Base-by-base conservation (phyloP, 2,113 vertebrate species). In the Chaetorhynchus papuensis region DNA sequence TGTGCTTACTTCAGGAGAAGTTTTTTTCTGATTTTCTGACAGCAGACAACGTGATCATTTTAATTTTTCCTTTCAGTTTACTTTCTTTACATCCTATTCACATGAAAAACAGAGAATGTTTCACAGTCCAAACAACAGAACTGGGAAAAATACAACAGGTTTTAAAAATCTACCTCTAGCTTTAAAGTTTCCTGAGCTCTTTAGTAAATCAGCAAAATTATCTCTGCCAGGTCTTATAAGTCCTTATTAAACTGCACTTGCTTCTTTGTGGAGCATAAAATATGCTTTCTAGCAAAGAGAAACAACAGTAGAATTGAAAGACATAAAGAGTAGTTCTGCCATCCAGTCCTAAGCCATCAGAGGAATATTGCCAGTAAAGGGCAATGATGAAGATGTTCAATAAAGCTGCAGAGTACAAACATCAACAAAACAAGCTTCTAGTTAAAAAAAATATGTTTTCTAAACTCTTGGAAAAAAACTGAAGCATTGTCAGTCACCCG, bases 381-480 rank as follows among this genome's bases (percentile, higher is more conserved):
- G 0, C 14, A 44, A 57, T 88, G 79, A 96, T 66, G 80, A 93
- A 95, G 57, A 52, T 50, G 68, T 83, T 92, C 86, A 81, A 82
- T 93, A 94, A 83, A 89, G 24, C 37, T 61, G 42, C 53, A 54
- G 53, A 4, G 31, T 65, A 76, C 23, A 42, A 71, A 44, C 2
- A 2, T 41, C 85, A 77, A 61, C 31, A 47, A 90, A 80, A 49
- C 17, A 75, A 69, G 14, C 33, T 39, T 33, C 50, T 77, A 75
- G 63, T 76, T 74, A 23, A 88, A 96, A 96, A 77, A 88, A 77
- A 72, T 7, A 50, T 15, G 15, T 27, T 75, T 95, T 45, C 35
- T 45, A 42, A 74, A 59, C 66, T 37, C 64, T 37, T 23, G 37
- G 56, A 41, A 63, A 56, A 59, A 53, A 74, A 63, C 2, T 20